Evolutionary conservation across 2,113 vertebrate species (phyloP).

Genomic region (Paralichthys olivaceus): DNA sequence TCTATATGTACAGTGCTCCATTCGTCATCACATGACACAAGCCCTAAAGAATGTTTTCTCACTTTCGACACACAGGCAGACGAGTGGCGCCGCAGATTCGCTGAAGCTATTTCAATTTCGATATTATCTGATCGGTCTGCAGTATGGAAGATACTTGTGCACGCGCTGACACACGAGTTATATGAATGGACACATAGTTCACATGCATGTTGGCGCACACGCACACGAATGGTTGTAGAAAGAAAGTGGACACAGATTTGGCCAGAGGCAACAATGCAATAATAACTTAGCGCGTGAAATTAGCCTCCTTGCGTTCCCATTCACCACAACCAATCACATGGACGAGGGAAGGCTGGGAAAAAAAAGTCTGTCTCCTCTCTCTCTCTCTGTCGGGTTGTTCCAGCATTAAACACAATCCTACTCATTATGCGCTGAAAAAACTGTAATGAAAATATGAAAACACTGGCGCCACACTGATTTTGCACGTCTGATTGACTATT

Average conservation of each 20-base stretch:
- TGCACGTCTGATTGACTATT: slow-evolving; percentile 75
- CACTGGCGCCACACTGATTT: slow-evolving; percentile 74
- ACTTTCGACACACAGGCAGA: slow-evolving; percentile 14
- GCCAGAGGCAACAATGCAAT: slow-evolving; percentile 78
- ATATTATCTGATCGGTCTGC: slow-evolving; percentile 43
- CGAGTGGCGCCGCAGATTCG: slow-evolving; percentile 25
- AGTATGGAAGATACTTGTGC: neutral
- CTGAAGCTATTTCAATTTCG: slow-evolving; percentile 24
- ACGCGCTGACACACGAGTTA: neutral
- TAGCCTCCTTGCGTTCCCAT: slow-evolving; percentile 73
- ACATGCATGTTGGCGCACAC: neutral
- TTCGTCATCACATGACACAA: slow-evolving; percentile 49
- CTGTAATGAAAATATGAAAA: slow-evolving; percentile 66
- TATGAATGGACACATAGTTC: slow-evolving; percentile 22
- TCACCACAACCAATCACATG: slow-evolving; percentile 78
- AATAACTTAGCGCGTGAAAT: slow-evolving; percentile 78
- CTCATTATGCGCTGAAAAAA: slow-evolving; percentile 74
- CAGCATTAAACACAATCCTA: slow-evolving; percentile 70
- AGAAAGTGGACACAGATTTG: slow-evolving; percentile 66
- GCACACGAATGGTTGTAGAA: neutral
- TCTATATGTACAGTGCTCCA: slow-evolving; percentile 17
- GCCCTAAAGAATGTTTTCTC: slow-evolving; percentile 49
- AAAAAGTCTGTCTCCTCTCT: slow-evolving; percentile 36
- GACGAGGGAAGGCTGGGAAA: slow-evolving; percentile 58
- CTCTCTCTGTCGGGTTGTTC: slow-evolving; percentile 27